Base-by-base conservation (phyloP, 2,888 invertebrate species). In the Lasioglossum pauxillum region DNA sequence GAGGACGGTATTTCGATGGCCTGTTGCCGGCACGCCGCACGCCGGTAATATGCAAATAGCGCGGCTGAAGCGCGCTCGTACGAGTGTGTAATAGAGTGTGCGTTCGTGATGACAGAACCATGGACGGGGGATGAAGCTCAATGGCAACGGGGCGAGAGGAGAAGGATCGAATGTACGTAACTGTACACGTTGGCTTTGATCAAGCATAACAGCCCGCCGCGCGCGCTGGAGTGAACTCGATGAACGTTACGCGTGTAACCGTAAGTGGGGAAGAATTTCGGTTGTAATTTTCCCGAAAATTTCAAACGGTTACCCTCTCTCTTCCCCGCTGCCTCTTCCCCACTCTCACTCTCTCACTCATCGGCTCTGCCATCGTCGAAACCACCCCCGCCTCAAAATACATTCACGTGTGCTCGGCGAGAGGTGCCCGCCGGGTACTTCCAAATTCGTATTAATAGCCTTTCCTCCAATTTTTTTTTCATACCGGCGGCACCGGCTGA, bases 21-120 rank as follows among this genome's bases (percentile, higher is more conserved):
- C 92, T 92, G 92, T 92, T 93, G 91, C 91, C 93, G 91, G 90
- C 85, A 90, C 90, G 89, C 91, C 90, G 89, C 90, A 88, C 90
- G 91, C 90, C 92, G 90, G 92, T 93, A 93, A 94, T 94, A 93
- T 94, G 94, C 92, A 94, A 94, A 93, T 94, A 93, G 93, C 92
- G 89, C 91, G 90, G 90, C 91, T 89, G 90, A 91, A 91, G 90
- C 90, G 90, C 89, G 83, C 87, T 88, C 87, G 87, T 86, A 91
- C 89, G 91, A 74, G 74, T 74, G 74, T 74, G 74, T 74, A 74
- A 74, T 74, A 74, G 74, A 74, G 49, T 74, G 74, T 74, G 74
- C 49, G 74, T 74, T 49, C 49, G 74, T 74, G 74, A 90, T 91
- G 92, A 92, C 91, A 92, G 91, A 86, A 88, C 84, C 85, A 57